phyloP scores from a whole-genome alignment of 2,888 invertebrate species.

The Lumbricus terrestris region DNA sequence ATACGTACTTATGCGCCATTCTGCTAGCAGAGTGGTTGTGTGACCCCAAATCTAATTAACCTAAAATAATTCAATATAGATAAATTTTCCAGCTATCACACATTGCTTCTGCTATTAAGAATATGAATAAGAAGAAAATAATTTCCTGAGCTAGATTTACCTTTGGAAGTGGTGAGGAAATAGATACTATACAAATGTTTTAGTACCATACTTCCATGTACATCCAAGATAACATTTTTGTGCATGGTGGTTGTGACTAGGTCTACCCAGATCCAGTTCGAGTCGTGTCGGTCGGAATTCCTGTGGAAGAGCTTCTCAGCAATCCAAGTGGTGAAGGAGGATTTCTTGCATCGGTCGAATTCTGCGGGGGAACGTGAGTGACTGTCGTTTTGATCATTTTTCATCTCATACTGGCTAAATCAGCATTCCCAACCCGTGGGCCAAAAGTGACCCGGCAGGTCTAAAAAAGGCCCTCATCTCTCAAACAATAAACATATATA shows the following conservation, averaged over 20 bases:
- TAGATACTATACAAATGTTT: background rate
- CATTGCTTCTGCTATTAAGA: too few relatives aligned
- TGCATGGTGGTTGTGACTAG: conserved; percentile 47
- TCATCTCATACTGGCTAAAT: background rate
- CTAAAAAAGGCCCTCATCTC: too few relatives aligned
- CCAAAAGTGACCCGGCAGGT: too few relatives aligned
- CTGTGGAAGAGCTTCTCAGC: conserved; percentile 82
- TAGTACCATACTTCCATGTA: background rate
- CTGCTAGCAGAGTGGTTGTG: too few relatives aligned
- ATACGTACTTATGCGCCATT: too few relatives aligned
- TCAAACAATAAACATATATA: too few relatives aligned
- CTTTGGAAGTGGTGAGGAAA: background rate
- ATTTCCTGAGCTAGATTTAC: background rate
- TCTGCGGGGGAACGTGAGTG: conserved; percentile 92
- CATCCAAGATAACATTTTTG: background rate
- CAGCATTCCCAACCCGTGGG: too few relatives aligned
- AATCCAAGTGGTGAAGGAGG: conserved; percentile 81
- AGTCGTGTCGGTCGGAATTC: conserved; percentile 87
- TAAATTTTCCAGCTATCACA: too few relatives aligned
- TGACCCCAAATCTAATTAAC: too few relatives aligned
- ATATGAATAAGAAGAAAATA: too few relatives aligned
- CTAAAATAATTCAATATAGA: too few relatives aligned
- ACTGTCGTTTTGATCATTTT: background rate
- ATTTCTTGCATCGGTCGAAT: conserved; percentile 88
- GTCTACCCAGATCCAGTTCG: conserved; percentile 87